phyloP scores from a whole-genome alignment of 2,113 vertebrate species.

The Collichthys lucidus region DNA sequence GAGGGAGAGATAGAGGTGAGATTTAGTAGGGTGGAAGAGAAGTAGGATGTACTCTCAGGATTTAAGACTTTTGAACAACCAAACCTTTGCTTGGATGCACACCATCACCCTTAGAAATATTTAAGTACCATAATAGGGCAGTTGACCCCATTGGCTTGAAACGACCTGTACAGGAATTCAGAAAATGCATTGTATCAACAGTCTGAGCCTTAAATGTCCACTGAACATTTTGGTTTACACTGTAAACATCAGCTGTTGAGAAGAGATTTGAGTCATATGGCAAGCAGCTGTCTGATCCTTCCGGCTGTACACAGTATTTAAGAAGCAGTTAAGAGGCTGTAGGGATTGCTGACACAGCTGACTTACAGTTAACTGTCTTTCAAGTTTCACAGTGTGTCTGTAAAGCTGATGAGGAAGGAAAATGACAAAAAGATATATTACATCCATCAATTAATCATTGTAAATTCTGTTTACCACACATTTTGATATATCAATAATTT shows the following conservation, averaged over 20 bases:
- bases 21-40: neutral
- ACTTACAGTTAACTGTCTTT: constrained; percentile 6
- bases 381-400: neutral
- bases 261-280: constrained; percentile 38
- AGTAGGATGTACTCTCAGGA: neutral
- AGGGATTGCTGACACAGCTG: constrained; percentile 11
- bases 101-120: neutral
- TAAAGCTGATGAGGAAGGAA: too few relatives aligned
- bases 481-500: too few relatives aligned
- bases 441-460: too few relatives aligned
- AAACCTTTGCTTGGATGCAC: neutral
- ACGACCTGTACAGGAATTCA: constrained; percentile 33
- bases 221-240: constrained; percentile 44
- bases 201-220: constrained; percentile 40
- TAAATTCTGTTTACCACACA: too few relatives aligned
- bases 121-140: constrained; percentile 16
- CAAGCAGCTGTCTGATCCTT: constrained; percentile 57
- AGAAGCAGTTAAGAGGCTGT: constrained; percentile 29
- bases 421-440: too few relatives aligned
- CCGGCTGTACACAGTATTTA: constrained; percentile 34
- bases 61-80: neutral
- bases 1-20: neutral
- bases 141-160: constrained; percentile 33
- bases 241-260: constrained; percentile 53
- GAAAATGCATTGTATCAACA: constrained; percentile 50